These are phyloP conservation scores for Nothoprocta perdicaria DNA, from an alignment of 2,113 vertebrate species.

Conservation along the genomic window DNA sequence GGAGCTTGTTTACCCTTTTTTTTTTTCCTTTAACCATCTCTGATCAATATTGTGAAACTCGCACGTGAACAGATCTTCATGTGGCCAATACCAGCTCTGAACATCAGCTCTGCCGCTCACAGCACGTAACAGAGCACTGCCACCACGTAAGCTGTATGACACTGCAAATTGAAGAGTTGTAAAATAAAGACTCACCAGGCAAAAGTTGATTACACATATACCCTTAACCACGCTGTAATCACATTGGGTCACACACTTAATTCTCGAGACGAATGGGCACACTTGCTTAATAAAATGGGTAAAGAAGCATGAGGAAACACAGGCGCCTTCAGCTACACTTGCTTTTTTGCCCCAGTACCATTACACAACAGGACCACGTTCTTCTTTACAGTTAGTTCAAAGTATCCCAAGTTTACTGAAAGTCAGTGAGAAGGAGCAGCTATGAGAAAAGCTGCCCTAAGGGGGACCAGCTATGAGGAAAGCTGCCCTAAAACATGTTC, in stretches of 20 bases:
- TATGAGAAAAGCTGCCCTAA: background rate
- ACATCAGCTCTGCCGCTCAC: background rate
- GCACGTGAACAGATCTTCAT: background rate
- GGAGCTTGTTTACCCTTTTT: background rate
- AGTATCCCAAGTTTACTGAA: background rate
- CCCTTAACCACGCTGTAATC: background rate
- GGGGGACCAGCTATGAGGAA: background rate
- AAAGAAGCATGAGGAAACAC: background rate
- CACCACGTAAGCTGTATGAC: rapidly evolving
- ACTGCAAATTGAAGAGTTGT: background rate
- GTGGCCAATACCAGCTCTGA: background rate
- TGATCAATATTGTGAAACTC: background rate
- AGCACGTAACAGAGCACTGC: rapidly evolving
- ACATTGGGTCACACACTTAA: background rate
- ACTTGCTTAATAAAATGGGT: background rate
- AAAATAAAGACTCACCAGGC: background rate
- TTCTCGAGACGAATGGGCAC: background rate
- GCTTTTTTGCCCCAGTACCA: background rate
- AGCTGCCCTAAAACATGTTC: background rate
- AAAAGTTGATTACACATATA: background rate
- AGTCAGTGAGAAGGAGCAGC: background rate
- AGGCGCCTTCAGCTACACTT: background rate
- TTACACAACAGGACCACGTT: background rate
- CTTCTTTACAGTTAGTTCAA: background rate
- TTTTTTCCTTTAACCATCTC: background rate